Conservation (phyloP, 2,797 vertebrate genomes). For the Notoglanidium macrostoma region DNA sequence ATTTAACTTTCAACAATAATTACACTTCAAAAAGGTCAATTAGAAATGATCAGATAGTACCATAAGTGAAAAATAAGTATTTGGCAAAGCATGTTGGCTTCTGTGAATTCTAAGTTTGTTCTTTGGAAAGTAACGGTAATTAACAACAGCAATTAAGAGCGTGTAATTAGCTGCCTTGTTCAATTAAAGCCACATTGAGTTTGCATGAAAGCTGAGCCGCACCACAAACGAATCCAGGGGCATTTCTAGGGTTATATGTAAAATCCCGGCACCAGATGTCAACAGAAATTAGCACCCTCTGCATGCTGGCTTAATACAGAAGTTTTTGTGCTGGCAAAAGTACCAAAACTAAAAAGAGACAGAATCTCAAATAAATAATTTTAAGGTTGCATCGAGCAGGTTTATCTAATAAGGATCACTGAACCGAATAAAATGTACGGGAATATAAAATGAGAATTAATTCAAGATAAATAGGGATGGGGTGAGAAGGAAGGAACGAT, state of each 20-base stretch:
- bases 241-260: conserved; percentile 36
- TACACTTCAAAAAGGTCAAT: conserved; percentile 13
- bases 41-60: neutral
- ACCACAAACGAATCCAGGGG: conserved; percentile 44
- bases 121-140: conserved; percentile 48
- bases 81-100: conserved; percentile 33
- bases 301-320: neutral
- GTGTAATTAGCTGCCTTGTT: conserved; percentile 64
- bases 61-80: conserved; percentile 20
- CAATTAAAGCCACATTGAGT: conserved; percentile 62
- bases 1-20: neutral
- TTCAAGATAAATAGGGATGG: neutral
- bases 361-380: neutral
- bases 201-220: conserved; percentile 44
- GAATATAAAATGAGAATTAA: neutral
- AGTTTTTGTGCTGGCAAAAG: neutral
- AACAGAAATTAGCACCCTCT: conserved; percentile 16
- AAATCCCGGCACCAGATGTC: conserved; percentile 37
- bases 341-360: neutral
- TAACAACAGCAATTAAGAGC: conserved; percentile 57
- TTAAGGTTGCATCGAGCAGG: neutral
- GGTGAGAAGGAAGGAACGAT: neutral
- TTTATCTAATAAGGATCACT: neutral
- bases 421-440: neutral
- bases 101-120: conserved; percentile 31